Evolutionary conservation across 2,888 invertebrate species (phyloP).

Genomic region (Caenorhabditis doughertyi): DNA sequence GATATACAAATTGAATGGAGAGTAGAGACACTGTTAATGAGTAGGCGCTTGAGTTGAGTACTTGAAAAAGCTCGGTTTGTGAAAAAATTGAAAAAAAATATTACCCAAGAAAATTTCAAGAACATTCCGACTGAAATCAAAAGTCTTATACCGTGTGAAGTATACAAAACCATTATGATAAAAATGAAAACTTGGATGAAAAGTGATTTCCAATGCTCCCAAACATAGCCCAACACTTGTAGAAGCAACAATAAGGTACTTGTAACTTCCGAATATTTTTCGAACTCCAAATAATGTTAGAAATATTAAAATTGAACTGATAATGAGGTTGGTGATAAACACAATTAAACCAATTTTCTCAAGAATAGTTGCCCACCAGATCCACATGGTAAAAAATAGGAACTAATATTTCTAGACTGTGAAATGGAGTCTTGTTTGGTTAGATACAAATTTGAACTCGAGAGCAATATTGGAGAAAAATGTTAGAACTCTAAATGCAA

Average conservation of each 20-base stretch:
- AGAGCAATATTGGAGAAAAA: too few relatives aligned
- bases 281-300: neutral
- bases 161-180: neutral
- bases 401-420: too few relatives aligned
- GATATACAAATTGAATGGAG: constrained; percentile 18
- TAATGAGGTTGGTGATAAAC: neutral
- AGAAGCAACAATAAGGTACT: neutral
- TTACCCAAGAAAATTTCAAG: neutral
- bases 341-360: neutral
- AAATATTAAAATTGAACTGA: neutral
- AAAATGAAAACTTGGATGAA: neutral
- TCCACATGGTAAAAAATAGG: neutral
- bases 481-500: too few relatives aligned
- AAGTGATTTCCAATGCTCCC: neutral
- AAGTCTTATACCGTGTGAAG: neutral
- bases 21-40: neutral
- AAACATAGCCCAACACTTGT: neutral
- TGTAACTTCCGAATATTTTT: constrained; percentile 10
- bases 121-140: neutral
- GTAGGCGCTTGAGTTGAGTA: neutral
- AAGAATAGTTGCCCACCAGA: neutral
- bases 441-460: too few relatives aligned
- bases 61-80: neutral
- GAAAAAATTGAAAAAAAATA: neutral
- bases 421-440: too few relatives aligned